Percentiles rank a stretch among this genome's conserved stretches.
Conservation (phyloP, 2,113 vertebrate species). For the Patagioenas fasciata region DNA sequence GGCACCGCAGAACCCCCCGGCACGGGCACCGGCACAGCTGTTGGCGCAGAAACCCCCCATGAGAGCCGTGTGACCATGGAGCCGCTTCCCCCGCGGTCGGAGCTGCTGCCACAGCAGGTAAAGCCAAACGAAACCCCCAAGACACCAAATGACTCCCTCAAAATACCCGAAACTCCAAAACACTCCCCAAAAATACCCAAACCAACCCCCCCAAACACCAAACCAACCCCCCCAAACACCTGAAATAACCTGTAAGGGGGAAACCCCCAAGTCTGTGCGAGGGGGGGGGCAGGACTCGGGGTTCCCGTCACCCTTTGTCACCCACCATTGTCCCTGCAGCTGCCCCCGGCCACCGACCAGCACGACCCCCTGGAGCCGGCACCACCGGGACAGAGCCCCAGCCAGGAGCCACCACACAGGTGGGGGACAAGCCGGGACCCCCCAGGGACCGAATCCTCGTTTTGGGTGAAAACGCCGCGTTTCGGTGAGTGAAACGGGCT, state of each 20-base stretch:
- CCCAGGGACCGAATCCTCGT: background rate
- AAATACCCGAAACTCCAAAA: background rate
- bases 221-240: background rate
- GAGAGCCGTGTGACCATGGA: fast-evolving
- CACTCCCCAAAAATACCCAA: background rate
- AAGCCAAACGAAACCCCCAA: background rate
- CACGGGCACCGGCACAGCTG: background rate
- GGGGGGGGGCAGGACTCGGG: background rate
- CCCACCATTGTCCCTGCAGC: background rate
- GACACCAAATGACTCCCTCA: background rate
- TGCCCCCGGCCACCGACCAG: background rate
- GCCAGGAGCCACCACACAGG: no score
- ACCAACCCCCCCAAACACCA: no score
- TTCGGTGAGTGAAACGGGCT: background rate
- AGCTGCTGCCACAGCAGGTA: conserved; percentile 30
- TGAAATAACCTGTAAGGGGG: background rate
- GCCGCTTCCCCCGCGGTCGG: fast-evolving
- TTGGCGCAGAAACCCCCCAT: fast-evolving
- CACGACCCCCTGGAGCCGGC: no score
- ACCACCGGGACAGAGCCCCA: background rate
- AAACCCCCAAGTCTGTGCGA: no score
- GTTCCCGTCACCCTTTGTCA: no score
- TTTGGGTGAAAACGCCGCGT: background rate
- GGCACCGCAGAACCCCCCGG: no score
- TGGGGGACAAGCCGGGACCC: no score